Base-by-base conservation (phyloP, 35 echinoderm and acorn worm species). In the Strongylocentrotus purpuratus region DNA sequence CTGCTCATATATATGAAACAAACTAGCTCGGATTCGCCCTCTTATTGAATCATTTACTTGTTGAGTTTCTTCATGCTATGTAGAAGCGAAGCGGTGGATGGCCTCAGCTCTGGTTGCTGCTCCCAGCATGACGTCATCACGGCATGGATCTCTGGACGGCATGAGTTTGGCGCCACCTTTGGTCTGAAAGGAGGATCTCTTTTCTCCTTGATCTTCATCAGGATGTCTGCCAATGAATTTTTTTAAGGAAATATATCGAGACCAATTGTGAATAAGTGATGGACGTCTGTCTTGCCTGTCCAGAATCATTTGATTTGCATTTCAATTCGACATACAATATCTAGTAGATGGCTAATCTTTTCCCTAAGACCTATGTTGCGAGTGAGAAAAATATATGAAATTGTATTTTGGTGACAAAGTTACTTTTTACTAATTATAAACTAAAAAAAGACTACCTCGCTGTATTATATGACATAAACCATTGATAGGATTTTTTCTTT, bases 111-210 rank as follows among this genome's bases (percentile, higher is more conserved):
- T 4, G 89, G 94, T 2, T 85, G 86, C 60, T 96, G 94, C 9
- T 58, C 60, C 89, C 94, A 92, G 48, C 96, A 96, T 32, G 52
- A n/a, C 47, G 58, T 47, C 87, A 96, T 96, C 11, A 96, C 10
- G 17, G 28, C 61, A 12, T 31, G 50, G 5, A 96, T 95, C 59
- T 96, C 94, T 35, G 86, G 85, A 31, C 41, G 50, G 55, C 93
- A 94, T 20, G 48, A 46, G 32, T 95, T 59, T 28, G 33, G 59
- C 17, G 96, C 87, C 33, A 96, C 70, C 31, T 32, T 47, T 5
- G 94, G 96, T 46, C 96, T 93, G 47, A 96, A 95, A 28, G 96
- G 94, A 25, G 94, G 96, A n/a, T 88, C 31, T 31, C 14, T 11
- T 13, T 22, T 35, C 45, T 71, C 71, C 33, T 93, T 90, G 25